phyloP scores from a whole-genome alignment of 1,140 invertebrate species.

The Pseudachorutes palmiensis region DNA sequence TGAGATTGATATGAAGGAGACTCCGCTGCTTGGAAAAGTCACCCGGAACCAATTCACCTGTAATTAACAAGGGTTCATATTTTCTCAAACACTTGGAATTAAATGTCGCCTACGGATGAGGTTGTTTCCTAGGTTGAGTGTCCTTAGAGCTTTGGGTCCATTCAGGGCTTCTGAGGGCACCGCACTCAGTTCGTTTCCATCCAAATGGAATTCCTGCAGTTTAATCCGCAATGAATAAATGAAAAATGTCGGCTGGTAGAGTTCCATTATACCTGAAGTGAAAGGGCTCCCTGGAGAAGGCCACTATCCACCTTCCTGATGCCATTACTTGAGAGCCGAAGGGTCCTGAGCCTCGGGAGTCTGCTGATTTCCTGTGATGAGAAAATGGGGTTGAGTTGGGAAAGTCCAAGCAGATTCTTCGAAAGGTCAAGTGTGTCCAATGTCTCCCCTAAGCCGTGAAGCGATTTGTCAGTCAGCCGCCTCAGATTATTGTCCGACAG shows the following conservation, averaged over 20 bases:
- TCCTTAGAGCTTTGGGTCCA: slow-evolving; percentile 60
- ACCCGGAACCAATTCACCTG: slow-evolving; percentile 29
- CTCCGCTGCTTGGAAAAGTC: slow-evolving; percentile 26
- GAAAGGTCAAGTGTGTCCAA: slow-evolving; percentile 62
- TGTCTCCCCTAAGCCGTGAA: slow-evolving; percentile 56
- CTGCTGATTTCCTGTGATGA: slow-evolving; percentile 71
- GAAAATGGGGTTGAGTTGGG: slow-evolving; percentile 81
- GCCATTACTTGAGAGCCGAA: slow-evolving; percentile 69
- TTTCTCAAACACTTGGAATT: not conserved
- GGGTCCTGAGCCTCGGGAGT: slow-evolving; percentile 57
- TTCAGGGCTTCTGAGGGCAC: slow-evolving; percentile 70
- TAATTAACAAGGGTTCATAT: not conserved
- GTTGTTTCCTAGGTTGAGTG: slow-evolving; percentile 65
- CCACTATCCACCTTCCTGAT: slow-evolving; percentile 74
- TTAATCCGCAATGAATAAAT: too few relatives aligned
- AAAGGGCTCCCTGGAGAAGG: slow-evolving; percentile 68
- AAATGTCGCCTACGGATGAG: slow-evolving; percentile 59
- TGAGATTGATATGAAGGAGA: slow-evolving; percentile 64
- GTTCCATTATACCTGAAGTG: slow-evolving; percentile 61
- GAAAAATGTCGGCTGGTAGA: too few relatives aligned
- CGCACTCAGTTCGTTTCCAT: slow-evolving; percentile 62
- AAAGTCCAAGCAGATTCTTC: slow-evolving; percentile 75
- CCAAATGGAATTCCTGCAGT: slow-evolving; percentile 67
- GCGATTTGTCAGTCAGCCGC: slow-evolving; percentile 64
- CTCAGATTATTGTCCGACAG: slow-evolving; percentile 71